These are phyloP conservation scores for Octopus sinensis DNA, from an alignment of 1,140 invertebrate species.

Conservation along the genomic window DNA sequence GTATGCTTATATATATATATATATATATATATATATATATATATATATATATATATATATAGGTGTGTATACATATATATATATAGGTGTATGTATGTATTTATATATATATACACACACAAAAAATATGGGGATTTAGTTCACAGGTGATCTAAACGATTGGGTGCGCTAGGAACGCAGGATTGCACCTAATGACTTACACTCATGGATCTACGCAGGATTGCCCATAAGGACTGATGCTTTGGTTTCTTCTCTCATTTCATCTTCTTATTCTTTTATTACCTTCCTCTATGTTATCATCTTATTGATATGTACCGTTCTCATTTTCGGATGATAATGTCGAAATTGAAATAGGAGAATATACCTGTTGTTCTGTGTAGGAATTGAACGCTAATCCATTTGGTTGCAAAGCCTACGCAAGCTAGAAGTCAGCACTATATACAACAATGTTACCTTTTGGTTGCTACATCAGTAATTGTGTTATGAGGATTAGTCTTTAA, in stretches of 20 bases:
- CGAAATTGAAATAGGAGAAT: too few relatives aligned
- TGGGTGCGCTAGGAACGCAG: neutral
- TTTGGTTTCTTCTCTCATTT: neutral
- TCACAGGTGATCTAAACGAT: neutral
- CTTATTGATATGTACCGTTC: too few relatives aligned
- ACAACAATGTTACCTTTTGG: too few relatives aligned
- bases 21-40: neutral
- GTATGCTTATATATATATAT: neutral
- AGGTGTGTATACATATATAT: neutral
- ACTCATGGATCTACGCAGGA: neutral
- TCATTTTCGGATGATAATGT: too few relatives aligned
- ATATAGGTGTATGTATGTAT: neutral
- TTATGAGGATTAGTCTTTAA: too few relatives aligned
- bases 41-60: constrained; percentile 5
- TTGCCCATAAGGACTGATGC: neutral
- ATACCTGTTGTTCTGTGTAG: too few relatives aligned
- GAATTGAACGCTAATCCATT: too few relatives aligned
- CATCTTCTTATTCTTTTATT: neutral
- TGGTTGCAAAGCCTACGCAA: too few relatives aligned
- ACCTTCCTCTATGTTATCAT: too few relatives aligned
- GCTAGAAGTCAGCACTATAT: too few relatives aligned
- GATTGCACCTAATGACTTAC: neutral
- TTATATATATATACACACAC: neutral
- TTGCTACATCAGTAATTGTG: too few relatives aligned
- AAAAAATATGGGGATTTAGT: neutral